Base-by-base conservation (phyloP, 2,888 invertebrate genomes). In the Dryocosmus kuriphilus region DNA sequence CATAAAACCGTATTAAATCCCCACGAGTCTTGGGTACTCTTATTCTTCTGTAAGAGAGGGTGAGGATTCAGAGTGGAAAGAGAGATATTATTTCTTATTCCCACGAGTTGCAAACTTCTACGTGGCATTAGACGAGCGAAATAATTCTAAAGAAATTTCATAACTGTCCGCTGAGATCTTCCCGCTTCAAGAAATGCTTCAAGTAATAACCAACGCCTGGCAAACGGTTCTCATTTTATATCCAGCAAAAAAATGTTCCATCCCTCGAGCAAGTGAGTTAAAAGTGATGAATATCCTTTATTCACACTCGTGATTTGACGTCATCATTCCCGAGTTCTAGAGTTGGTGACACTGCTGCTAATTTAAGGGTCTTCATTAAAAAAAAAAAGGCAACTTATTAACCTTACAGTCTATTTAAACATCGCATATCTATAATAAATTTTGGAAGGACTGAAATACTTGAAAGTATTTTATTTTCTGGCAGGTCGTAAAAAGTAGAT, bases 141-240 rank as follows among this genome's bases (percentile, higher is more conserved):
- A 90, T 91, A 90, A 90, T 90, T 91, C 85, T 88, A 85, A 89
- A 89, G 88, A 88, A 90, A 89, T 90, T 90, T 91, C 90, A 91
- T 91, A 91, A 91, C 90, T 90, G 90, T 91, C 90, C 86, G 77
- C 77, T 79, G 78, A 81, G 77, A 80, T 80, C 80, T 79, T 78
- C 79, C 75, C 82, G 83, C 81, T 82, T 80, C 85, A 86, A 87
- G 76, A 83, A 81, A 84, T 83, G 75, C 76, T 32, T 78, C 63
- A 71, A 80, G 85, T 87, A 87, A 87, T 87, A 87, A 87, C 84
- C 71, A 71, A 79, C 61, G 75, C 75, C 82, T 83, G 84, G 85
- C 77, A 82, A 82, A 80, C 77, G 81, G 81, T 81, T 84, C 82
- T 83, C 81, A 79, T 74, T 73, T 80, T 51, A 60, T 24, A 61